phyloP scores from a whole-genome alignment of 2,888 invertebrate genomes.

The Drosophila koepferae region DNA sequence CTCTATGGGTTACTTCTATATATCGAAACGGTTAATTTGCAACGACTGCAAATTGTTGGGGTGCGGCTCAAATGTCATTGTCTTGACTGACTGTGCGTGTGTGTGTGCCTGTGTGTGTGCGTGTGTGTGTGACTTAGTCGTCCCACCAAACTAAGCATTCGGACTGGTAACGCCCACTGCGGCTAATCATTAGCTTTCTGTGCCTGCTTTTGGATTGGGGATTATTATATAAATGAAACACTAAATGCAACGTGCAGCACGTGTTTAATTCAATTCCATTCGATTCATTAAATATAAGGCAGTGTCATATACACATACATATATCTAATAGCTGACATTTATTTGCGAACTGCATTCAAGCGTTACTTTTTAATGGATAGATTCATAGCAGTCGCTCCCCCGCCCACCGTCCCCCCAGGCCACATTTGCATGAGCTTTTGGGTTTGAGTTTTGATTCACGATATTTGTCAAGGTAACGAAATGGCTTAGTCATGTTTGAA shows the following conservation, averaged over 20 bases:
- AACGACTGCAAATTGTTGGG: constrained; percentile 44
- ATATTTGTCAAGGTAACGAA: constrained; percentile 7
- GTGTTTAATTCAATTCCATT: constrained; percentile 39
- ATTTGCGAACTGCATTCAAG: constrained; percentile 41
- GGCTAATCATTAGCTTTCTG: constrained; percentile 28
- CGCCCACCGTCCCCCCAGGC: background rate
- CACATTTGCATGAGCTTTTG: constrained; percentile 8
- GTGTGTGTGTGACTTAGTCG: constrained; percentile 19
- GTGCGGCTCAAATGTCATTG: constrained; percentile 49
- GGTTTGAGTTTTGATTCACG: constrained; percentile 2
- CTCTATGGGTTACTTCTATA: constrained; percentile 25
- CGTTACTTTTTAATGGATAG: constrained; percentile 20
- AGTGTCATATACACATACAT: constrained; percentile 1
- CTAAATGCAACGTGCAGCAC: constrained; percentile 54
- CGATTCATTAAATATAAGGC: constrained; percentile 31
- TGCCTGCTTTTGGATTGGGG: constrained; percentile 7
- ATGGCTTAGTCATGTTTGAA: background rate
- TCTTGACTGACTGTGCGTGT: constrained; percentile 11
- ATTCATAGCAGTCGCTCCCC: background rate
- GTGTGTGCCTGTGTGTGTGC: background rate
- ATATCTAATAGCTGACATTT: constrained; percentile 27
- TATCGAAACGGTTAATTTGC: constrained; percentile 46
- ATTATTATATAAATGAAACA: constrained; percentile 38
- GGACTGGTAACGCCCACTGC: constrained; percentile 33
- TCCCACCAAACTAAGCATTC: constrained; percentile 16